Percentiles rank a stretch among this genome's conserved stretches.
Conservation (phyloP, 2,797 vertebrate genomes). For the Sebastes baramenuke region DNA sequence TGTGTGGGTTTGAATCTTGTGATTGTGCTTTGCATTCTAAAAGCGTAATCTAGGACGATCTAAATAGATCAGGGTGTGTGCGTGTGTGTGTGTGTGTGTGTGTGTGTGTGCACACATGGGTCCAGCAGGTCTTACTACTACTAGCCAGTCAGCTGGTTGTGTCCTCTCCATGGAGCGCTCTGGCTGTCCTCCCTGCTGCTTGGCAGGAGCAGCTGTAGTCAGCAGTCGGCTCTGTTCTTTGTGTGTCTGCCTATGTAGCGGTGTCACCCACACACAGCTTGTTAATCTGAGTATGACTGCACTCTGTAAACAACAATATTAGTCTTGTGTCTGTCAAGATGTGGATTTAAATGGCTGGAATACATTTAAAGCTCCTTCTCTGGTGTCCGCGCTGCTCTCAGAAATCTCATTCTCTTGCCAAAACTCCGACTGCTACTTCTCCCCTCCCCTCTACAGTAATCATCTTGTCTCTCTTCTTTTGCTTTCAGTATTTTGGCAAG, state of each 20-base stretch:
- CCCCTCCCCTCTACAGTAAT: background rate
- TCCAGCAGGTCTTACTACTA: conserved; percentile 7
- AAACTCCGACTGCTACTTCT: background rate
- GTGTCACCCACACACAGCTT: conserved; percentile 5
- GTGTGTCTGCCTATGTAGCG: background rate
- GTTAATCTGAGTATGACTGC: background rate
- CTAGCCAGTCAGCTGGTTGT: conserved; percentile 13
- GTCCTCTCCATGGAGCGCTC: background rate
- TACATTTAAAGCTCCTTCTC: background rate
- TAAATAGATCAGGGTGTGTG: background rate
- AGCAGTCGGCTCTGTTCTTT: conserved; percentile 27
- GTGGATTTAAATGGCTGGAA: background rate
- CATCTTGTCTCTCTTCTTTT: background rate
- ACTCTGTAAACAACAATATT: background rate
- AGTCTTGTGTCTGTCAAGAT: background rate
- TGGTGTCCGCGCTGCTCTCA: background rate
- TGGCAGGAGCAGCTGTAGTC: conserved; percentile 20
- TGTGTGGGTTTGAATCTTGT: too few relatives aligned
- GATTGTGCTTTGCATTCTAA: background rate
- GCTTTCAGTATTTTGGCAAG: background rate
- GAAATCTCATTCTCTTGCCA: background rate
- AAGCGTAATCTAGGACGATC: background rate
- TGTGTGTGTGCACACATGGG: accelerated
- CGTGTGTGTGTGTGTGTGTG: background rate
- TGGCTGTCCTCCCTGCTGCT: conserved; percentile 13